Evolutionary conservation across 2,113 vertebrate genomes (phyloP).

Genomic region (Stomatorhinus ivindoensis): DNA sequence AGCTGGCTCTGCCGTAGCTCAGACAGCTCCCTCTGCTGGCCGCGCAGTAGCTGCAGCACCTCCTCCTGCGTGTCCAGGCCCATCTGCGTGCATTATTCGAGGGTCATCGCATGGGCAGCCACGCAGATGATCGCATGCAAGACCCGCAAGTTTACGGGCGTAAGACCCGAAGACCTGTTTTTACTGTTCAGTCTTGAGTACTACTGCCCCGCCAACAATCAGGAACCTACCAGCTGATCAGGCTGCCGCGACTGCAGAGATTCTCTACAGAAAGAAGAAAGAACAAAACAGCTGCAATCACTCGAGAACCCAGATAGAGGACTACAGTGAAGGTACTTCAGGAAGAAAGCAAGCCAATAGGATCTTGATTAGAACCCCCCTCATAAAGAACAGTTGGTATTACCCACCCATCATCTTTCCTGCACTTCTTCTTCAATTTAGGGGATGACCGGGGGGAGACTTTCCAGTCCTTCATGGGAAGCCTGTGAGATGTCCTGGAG

Average conservation of each 20-base stretch:
- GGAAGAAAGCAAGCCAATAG: neutral
- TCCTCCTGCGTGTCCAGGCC: conserved; percentile 73
- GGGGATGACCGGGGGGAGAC: conserved; percentile 84
- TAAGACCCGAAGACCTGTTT: neutral
- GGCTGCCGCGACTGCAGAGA: conserved; percentile 59
- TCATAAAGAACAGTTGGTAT: neutral
- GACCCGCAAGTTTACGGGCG: neutral
- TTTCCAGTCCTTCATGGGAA: conserved; percentile 91
- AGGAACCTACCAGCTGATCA: conserved; percentile 55
- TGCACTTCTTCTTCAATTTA: conserved; percentile 80
- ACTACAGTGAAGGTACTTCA: neutral
- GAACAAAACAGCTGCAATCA: neutral
- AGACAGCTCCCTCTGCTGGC: conserved; percentile 80
- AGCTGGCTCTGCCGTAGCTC: conserved; percentile 75
- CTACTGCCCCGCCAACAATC: neutral
- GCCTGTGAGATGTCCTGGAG: conserved; percentile 72
- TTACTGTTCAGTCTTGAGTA: neutral
- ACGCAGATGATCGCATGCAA: neutral
- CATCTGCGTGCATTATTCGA: conserved; percentile 44
- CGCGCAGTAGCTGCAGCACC: conserved; percentile 75
- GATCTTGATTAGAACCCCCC: neutral
- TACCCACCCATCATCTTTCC: conserved; percentile 79
- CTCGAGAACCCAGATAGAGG: neutral
- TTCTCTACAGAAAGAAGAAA: conserved; percentile 52
- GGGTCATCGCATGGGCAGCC: neutral